phyloP scores from a whole-genome alignment of 2,113 vertebrate species.

The Microtus pennsylvanicus region DNA sequence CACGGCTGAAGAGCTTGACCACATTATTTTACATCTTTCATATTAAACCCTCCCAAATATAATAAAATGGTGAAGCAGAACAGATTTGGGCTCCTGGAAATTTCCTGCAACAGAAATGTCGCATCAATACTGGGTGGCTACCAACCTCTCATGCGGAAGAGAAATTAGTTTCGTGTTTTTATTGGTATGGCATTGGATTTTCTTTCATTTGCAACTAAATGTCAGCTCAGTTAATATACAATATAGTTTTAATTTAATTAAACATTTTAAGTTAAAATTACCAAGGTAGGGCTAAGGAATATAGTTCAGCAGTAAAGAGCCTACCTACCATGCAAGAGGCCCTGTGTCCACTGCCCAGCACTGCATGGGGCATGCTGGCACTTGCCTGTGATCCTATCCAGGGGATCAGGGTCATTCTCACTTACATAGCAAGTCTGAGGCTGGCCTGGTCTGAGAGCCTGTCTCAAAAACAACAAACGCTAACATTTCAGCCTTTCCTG shows the following conservation, averaged over 20 bases:
- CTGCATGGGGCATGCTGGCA: not conserved
- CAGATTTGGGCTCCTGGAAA: not conserved
- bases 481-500: not conserved
- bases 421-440: not conserved
- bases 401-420: not conserved
- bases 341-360: not conserved
- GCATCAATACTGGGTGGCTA: not conserved
- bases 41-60: conserved; percentile 27
- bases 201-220: not conserved
- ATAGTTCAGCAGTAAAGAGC: not conserved
- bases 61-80: not conserved
- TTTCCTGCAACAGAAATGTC: not conserved
- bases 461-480: not conserved
- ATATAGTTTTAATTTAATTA: not conserved
- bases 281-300: not conserved
- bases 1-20: not conserved
- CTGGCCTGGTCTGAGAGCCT: not conserved
- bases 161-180: not conserved
- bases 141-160: not conserved
- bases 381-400: not conserved
- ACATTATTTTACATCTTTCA: conserved; percentile 44
- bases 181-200: not conserved
- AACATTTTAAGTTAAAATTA: conserved; percentile 50
- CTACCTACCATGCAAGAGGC: not conserved
- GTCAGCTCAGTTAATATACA: not conserved